A percentile compares a stretch with the other conserved stretches of the same genome.
phyloP scores from a whole-genome alignment of 2,113 vertebrate genomes.

The Daphoenositta chrysoptera region DNA sequence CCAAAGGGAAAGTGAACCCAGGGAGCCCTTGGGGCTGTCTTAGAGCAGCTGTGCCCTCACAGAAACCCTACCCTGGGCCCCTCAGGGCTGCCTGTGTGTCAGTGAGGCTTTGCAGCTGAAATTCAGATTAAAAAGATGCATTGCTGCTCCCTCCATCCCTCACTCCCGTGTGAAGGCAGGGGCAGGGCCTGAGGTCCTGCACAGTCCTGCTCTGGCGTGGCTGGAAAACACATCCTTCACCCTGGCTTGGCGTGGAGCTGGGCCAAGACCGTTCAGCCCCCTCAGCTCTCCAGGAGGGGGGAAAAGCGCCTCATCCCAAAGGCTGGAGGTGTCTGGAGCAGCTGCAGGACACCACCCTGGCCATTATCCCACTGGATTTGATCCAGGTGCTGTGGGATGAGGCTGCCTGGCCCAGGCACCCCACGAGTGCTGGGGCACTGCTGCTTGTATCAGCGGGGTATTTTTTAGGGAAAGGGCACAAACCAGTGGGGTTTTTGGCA shows the following conservation, averaged over 20 bases:
- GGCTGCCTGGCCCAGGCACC: neutral
- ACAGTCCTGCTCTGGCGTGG: accelerated
- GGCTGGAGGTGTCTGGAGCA: accelerated
- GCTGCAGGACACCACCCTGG: neutral
- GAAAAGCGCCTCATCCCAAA: neutral
- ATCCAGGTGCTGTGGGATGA: accelerated
- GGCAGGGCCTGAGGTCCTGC: neutral
- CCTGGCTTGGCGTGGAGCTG: accelerated
- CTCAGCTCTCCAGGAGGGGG: neutral
- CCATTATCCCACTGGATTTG: accelerated
- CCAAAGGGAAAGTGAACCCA: neutral
- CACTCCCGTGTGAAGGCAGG: accelerated
- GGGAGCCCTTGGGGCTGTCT: neutral
- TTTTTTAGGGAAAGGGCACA: neutral
- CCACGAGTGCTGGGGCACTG: accelerated
- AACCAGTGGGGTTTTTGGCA: too few relatives aligned
- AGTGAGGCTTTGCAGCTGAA: accelerated
- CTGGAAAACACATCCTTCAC: neutral
- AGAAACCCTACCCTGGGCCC: neutral
- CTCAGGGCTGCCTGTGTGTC: neutral
- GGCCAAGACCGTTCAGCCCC: neutral
- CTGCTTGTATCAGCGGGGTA: accelerated
- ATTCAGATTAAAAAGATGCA: accelerated
- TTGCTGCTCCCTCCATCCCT: neutral
- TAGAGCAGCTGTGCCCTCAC: neutral